Conservation (phyloP, 2,797 vertebrate genomes). For the Coendou prehensilis region DNA sequence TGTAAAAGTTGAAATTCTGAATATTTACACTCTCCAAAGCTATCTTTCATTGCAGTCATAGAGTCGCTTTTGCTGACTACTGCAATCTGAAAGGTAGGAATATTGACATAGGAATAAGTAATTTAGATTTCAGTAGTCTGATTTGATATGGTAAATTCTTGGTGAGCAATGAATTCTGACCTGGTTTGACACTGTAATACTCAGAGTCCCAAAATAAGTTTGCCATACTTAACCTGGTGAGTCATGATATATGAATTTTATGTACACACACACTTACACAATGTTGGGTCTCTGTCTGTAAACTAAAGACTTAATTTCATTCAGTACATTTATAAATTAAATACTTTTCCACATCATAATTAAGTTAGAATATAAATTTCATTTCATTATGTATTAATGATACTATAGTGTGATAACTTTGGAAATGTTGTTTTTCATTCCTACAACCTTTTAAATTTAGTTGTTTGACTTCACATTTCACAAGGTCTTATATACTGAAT, state of each 20-base stretch:
- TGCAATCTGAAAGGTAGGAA: not conserved
- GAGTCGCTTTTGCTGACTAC: not conserved
- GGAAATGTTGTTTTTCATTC: not conserved
- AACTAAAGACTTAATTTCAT: not conserved
- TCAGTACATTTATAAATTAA: not conserved
- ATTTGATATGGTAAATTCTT: not conserved
- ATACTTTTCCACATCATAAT: not conserved
- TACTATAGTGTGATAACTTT: not conserved
- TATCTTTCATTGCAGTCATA: not conserved
- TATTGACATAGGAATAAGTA: not conserved
- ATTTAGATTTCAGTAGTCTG: not conserved
- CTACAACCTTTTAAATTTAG: slow-evolving; percentile 39
- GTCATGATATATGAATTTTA: not conserved
- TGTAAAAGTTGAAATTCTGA: not conserved
- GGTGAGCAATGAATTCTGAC: not conserved
- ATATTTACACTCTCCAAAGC: not conserved
- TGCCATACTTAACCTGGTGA: not conserved
- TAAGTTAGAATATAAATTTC: not conserved
- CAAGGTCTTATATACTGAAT: rapidly evolving
- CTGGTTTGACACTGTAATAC: not conserved
- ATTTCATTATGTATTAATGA: not conserved
- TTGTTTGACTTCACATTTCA: slow-evolving; percentile 6
- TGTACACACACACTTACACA: not conserved
- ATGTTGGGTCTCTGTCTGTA: not conserved
- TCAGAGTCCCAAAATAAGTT: not conserved